phyloP scores from a whole-genome alignment of 2,113 vertebrate genomes.

The Aptenodytes forsteri region DNA sequence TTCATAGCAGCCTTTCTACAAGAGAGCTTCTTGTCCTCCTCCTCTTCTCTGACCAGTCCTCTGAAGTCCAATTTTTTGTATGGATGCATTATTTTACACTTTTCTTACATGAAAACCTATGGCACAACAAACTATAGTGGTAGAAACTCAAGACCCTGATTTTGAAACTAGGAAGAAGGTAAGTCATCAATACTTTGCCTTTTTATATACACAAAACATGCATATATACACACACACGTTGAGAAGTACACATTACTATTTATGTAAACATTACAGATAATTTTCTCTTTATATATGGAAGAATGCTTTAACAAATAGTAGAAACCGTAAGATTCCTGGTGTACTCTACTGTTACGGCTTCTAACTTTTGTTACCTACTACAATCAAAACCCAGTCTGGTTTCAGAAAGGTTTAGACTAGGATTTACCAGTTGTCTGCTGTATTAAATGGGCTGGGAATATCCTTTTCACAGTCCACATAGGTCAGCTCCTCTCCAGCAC shows the following conservation, averaged over 20 bases:
- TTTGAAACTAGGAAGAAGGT: background rate
- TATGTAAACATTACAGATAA: background rate
- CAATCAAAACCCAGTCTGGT: background rate
- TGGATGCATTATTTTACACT: background rate
- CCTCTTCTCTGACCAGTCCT: background rate
- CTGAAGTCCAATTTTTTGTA: background rate
- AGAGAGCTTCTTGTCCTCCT: background rate
- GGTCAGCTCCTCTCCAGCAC: background rate
- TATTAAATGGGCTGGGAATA: background rate
- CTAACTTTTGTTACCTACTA: background rate
- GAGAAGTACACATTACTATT: background rate
- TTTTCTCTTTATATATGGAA: background rate
- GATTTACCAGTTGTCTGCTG: background rate
- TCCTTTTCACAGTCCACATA: accelerated
- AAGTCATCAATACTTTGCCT: background rate
- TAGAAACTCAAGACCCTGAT: background rate
- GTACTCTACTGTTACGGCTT: background rate
- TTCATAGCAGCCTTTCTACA: background rate
- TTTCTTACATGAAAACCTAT: background rate
- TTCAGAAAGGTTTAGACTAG: background rate
- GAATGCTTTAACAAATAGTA: background rate
- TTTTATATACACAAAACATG: background rate
- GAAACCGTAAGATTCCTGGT: accelerated
- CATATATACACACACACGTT: background rate
- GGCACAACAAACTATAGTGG: background rate